phyloP scores from a whole-genome alignment of 1,140 invertebrate genomes.

The Cyphomyrmex costatus region DNA sequence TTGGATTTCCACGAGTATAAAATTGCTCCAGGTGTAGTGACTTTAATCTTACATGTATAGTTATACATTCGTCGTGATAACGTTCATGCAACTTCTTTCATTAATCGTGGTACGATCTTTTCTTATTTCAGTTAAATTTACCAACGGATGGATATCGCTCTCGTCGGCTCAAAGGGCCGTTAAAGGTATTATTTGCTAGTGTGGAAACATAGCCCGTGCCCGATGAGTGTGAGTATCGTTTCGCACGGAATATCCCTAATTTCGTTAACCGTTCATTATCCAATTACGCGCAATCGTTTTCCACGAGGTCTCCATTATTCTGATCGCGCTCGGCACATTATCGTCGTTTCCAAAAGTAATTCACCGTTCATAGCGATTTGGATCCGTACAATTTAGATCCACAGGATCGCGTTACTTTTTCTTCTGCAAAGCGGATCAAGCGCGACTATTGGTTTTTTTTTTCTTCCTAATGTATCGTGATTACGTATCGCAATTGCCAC shows the following conservation, averaged over 20 bases:
- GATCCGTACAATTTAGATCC: not conserved
- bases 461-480: not conserved
- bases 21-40: not conserved
- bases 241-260: slow-evolving; percentile 31
- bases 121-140: slow-evolving; percentile 61
- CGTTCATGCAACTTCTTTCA: not conserved
- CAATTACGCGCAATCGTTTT: slow-evolving; percentile 41
- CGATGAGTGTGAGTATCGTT: slow-evolving; percentile 82
- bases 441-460: not conserved
- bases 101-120: slow-evolving; percentile 40
- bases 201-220: slow-evolving; percentile 77
- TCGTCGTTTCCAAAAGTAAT: not conserved
- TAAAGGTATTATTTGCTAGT: slow-evolving; percentile 62
- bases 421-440: not conserved
- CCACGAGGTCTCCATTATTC: slow-evolving; percentile 32
- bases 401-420: not conserved
- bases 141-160: slow-evolving; percentile 69
- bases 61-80: not conserved
- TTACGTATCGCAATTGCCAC: not conserved
- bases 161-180: slow-evolving; percentile 69
- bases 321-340: not conserved
- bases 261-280: slow-evolving; percentile 30
- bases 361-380: not conserved
- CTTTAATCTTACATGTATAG: not conserved
- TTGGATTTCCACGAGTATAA: not conserved